Conservation (phyloP, 2,888 invertebrate species). For the Tridacna crocea region DNA sequence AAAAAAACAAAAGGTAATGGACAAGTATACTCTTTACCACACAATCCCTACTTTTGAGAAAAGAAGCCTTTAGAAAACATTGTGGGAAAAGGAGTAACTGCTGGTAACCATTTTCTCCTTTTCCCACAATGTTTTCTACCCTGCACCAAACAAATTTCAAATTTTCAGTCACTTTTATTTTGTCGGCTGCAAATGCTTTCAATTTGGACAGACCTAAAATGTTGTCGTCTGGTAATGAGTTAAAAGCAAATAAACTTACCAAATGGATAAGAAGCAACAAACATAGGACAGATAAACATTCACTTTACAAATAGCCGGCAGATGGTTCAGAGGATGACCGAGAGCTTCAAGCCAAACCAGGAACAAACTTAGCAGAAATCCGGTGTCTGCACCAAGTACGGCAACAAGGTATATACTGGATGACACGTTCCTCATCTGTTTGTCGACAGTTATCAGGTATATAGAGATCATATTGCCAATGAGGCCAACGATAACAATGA, state of each 20-base stretch:
- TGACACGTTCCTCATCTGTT: constrained; percentile 65
- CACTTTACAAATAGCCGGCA: constrained; percentile 83
- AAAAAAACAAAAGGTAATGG: too few species aligned
- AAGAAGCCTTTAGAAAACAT: too few species aligned
- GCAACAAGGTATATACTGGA: constrained; percentile 68
- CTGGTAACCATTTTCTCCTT: too few species aligned
- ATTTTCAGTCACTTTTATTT: too few species aligned
- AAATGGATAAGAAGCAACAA: constrained; percentile 91
- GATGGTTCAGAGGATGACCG: constrained; percentile 62
- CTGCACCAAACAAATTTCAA: too few species aligned
- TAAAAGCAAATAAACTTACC: constrained; percentile 86
- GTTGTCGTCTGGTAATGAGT: neutral
- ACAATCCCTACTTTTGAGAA: too few species aligned
- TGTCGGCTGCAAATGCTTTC: too few species aligned
- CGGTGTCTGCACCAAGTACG: constrained; percentile 66
- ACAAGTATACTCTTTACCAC: too few species aligned
- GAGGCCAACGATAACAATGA: constrained; percentile 65
- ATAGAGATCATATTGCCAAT: constrained; percentile 68
- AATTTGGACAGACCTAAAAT: too few species aligned
- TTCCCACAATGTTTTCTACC: too few species aligned
- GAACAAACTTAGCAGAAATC: constrained; percentile 60
- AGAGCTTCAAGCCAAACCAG: constrained; percentile 70
- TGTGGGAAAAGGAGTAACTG: too few species aligned
- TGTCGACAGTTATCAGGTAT: constrained; percentile 60
- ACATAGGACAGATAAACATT: constrained; percentile 85